Base-by-base conservation (phyloP, 2,797 vertebrate genomes). In the Tympanoctomys barrerae region DNA sequence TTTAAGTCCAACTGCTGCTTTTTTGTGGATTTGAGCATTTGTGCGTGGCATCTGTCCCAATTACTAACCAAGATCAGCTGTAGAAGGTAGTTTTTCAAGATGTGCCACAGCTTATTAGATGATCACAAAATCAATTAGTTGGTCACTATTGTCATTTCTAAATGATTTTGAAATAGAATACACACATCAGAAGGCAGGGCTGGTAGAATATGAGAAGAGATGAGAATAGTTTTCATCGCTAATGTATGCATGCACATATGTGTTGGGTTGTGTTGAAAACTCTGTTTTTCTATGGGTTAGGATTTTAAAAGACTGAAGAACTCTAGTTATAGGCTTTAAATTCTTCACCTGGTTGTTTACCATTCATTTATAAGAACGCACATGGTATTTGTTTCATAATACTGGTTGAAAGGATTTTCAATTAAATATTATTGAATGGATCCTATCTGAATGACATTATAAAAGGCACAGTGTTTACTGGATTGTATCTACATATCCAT, bases 91-190 rank as follows among this genome's bases (percentile, higher is more conserved):
- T 31, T 83, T 94, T 92, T 83, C 85, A 89, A 84, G 64, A n/a
- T 91, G 78, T 91, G 83, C 92, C 70, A 91, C 28, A 61, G 12
- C 42, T 87, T 92, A 85, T 64, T 95, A 78, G 77, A 77, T 80
- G 79, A 77, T 86, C 73, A 90, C 88, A 78, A 82, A 81, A 90
- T 79, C 94, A 92, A 57, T 94, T 73, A 66, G 39, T 75, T 24
- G 22, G 36, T 94, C 59, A 77, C 70, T 87, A 21, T 12, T 42
- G 24, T 83, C 86, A 92, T 79, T 87, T 90, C 80, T 57, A 94
- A 80, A 89, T 78, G 61, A 78, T 81, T 78, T 85, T 61, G 66
- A 89, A 54, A 79, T 75, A 64, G 52, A 90, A 57, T 52, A 57
- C 46, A 78, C 12, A 22, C 46, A 86, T 91, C 61, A 82, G 42